These are phyloP conservation scores for Idaea dimidiata DNA, from an alignment of 2,888 invertebrate genomes.

Conservation along the genomic window DNA sequence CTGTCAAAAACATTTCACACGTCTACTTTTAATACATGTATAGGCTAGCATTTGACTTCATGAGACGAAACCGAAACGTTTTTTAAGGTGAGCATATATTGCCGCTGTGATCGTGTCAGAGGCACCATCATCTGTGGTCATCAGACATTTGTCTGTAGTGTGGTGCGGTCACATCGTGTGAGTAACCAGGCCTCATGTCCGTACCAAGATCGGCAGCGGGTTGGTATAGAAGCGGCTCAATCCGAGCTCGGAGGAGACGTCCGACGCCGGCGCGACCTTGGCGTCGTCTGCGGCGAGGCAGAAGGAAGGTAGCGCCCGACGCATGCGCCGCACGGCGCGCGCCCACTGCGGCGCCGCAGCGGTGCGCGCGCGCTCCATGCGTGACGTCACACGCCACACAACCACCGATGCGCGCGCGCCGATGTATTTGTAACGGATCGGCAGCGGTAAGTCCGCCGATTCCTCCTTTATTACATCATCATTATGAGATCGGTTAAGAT, in stretches of 20 bases:
- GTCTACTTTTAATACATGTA: no score
- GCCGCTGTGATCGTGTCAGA: no score
- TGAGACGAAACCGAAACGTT: no score
- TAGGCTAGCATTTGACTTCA: no score
- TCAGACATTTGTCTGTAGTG: no score
- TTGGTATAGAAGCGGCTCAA: conserved; percentile 65
- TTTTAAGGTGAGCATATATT: no score
- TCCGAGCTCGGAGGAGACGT: conserved; percentile 54
- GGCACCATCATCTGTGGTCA: no score
- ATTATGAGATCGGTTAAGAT: conserved; percentile 4
- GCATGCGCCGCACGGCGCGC: conserved; percentile 43
- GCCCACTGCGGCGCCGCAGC: conserved; percentile 37
- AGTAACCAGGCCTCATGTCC: conserved; percentile 18
- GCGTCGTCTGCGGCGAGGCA: conserved; percentile 58
- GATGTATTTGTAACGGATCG: conserved; percentile 57
- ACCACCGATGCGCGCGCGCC: conserved; percentile 54
- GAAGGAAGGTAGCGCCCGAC: conserved; percentile 47
- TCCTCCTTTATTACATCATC: conserved; percentile 47
- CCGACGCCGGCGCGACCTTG: conserved; percentile 62
- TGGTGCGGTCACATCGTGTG: conserved; percentile 26
- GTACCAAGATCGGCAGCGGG: conserved; percentile 59
- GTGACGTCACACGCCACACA: conserved; percentile 40
- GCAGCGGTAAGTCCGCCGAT: conserved; percentile 46
- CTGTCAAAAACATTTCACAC: no score
- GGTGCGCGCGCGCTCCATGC: conserved; percentile 43